Base-by-base conservation (phyloP, 2,888 invertebrate genomes). In the Xanthia icteritia region DNA sequence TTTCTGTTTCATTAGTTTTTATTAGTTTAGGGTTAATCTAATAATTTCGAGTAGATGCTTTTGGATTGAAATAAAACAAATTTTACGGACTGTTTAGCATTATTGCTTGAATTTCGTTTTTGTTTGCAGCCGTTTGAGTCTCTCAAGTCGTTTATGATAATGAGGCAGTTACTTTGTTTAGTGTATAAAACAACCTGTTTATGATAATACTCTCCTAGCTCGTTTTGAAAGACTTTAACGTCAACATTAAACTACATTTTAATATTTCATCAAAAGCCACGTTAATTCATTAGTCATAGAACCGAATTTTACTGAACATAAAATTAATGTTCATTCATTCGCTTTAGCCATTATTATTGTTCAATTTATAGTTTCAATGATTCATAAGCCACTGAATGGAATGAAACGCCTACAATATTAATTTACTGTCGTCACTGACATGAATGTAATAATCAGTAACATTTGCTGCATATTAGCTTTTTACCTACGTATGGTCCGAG, bases 1-100 rank as follows among this genome's bases (percentile, higher is more conserved):
- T 86, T 86, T 86, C 78, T 81, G 60, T 79, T 80, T 79, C 83
- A 87, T 88, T 85, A 69, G 76, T 80, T 87, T 87, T 87, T 87
- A 86, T 86, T 82, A 72, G 76, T 76, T 82, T 77, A 82, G 78
- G 82, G 86, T 84, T 86, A 76, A 84, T 76, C 23, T 69, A 75
- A 73, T 84, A 78, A 66, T 76, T 76, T 77, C 27, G 31, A 51
- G 39, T 66, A 36, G 42, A 74, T 71, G 64, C 31, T 76, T 72
- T 75, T 54, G 65, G 67, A 88, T 86, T 88, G 69, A 79, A 86
- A 77, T 86, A 77, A 84, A 88, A 79, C 76, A 71, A 67, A 82
- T 83, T 84, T 86, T 86, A 77, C 81, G 81, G 86, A 80, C 73
- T 80, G 70, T 83, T 83, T 64, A 42, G 63, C 51, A 77, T 86